Conservation (phyloP, 2,888 invertebrate genomes). For the Sipha maydis region DNA sequence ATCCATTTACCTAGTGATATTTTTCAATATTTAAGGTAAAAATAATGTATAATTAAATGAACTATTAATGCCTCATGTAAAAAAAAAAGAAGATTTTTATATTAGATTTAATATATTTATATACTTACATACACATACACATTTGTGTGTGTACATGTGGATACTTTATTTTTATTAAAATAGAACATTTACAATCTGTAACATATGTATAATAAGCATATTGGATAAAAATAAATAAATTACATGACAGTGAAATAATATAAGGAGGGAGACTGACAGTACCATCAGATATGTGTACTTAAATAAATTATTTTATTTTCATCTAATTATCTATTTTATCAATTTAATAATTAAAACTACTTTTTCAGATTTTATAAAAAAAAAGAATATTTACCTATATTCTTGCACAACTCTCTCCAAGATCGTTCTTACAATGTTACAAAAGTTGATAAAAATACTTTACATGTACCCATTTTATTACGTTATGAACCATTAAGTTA, state of each 20-base stretch:
- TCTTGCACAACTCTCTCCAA: conserved; percentile 85
- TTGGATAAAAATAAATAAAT: too few relatives aligned
- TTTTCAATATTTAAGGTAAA: conserved; percentile 70
- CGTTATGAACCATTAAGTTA: conserved; percentile 75
- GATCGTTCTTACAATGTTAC: conserved; percentile 81
- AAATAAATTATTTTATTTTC: too few relatives aligned
- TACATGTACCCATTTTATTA: conserved; percentile 76
- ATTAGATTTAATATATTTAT: neutral
- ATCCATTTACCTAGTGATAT: conserved; percentile 74
- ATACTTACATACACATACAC: too few relatives aligned
- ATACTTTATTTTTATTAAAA: too few relatives aligned
- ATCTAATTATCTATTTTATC: neutral
- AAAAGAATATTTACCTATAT: conserved; percentile 81
- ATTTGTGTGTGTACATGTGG: too few relatives aligned
- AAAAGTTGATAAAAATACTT: conserved; percentile 77
- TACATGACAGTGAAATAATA: too few relatives aligned
- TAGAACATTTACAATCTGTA: too few relatives aligned
- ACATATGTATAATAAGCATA: too few relatives aligned
- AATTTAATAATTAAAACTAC: conserved; percentile 21
- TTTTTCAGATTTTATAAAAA: conserved; percentile 63
- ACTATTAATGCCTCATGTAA: neutral
- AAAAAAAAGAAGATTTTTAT: neutral
- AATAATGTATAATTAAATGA: neutral
- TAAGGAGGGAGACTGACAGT: too few relatives aligned
- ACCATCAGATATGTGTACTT: too few relatives aligned